phyloP scores from a whole-genome alignment of 2,888 invertebrate species.

The Lymantria dispar region DNA sequence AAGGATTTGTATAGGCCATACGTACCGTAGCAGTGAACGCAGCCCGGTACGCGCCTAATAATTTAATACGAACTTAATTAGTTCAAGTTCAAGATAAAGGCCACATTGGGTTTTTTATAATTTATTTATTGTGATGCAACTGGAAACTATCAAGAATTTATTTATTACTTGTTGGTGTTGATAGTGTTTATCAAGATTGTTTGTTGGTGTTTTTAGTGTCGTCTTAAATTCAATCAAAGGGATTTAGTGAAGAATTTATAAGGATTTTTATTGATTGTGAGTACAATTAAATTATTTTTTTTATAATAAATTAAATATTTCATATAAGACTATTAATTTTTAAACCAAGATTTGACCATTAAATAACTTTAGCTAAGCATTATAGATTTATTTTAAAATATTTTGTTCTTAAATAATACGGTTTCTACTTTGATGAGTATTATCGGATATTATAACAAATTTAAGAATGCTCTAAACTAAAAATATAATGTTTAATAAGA shows the following conservation, averaged over 20 bases:
- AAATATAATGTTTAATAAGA: too few species aligned
- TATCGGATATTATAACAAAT: too few species aligned
- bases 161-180: conserved; percentile 46
- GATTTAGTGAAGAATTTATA: conserved; percentile 45
- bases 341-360: too few species aligned
- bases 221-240: conserved; percentile 54
- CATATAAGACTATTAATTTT: too few species aligned
- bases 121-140: conserved; percentile 54
- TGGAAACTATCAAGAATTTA: conserved; percentile 64
- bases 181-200: conserved; percentile 61
- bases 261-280: conserved; percentile 65
- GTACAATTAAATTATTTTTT: conserved; percentile 34
- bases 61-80: conserved; percentile 46
- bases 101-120: conserved; percentile 33
- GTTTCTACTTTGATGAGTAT: too few species aligned
- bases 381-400: too few species aligned
- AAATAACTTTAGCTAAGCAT: too few species aligned
- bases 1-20: conserved; percentile 81
- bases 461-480: too few species aligned
- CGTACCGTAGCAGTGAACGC: conserved; percentile 73
- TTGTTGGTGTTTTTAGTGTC: conserved; percentile 66
- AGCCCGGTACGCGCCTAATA: conserved; percentile 47
- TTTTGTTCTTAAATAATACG: too few species aligned
- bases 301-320: too few species aligned
- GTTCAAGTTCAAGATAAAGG: conserved; percentile 37